Evolutionary conservation across 2,113 vertebrate genomes (phyloP).

Genomic region (Sitta europaea): DNA sequence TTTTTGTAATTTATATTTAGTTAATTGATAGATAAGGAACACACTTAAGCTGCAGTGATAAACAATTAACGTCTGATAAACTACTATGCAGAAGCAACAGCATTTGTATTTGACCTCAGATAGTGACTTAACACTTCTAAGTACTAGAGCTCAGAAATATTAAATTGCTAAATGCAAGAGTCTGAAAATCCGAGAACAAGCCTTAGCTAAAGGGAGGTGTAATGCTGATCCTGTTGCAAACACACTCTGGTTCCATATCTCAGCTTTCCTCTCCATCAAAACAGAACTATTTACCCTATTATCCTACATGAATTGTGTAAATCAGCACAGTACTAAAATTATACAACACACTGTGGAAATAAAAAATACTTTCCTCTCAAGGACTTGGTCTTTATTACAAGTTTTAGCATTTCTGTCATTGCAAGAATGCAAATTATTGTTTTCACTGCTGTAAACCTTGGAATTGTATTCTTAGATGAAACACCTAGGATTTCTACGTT

Average conservation of each 20-base stretch:
- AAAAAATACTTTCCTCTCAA: neutral
- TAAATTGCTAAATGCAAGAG: neutral
- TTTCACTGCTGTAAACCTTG: neutral
- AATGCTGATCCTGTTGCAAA: neutral
- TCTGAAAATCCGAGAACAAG: neutral
- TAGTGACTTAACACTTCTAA: neutral
- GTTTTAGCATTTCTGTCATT: neutral
- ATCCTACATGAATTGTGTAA: neutral
- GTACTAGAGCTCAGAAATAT: neutral
- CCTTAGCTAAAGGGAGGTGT: neutral
- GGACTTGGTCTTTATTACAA: neutral
- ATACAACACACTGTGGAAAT: neutral
- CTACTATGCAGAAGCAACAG: neutral
- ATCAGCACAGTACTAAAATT: neutral
- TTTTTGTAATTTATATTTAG: slow-evolving; percentile 57
- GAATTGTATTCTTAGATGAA: neutral
- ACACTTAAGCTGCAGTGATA: slow-evolving; percentile 4
- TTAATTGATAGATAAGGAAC: slow-evolving; percentile 61
- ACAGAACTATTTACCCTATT: neutral
- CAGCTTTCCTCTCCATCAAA: neutral
- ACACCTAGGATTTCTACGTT: neutral
- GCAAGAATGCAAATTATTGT: neutral
- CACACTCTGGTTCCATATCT: neutral
- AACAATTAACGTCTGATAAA: slow-evolving; percentile 51
- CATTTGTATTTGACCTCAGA: slow-evolving; percentile 18